Evolutionary conservation across 2,888 invertebrate species (phyloP).

Genomic region (Ennomos erosarius): DNA sequence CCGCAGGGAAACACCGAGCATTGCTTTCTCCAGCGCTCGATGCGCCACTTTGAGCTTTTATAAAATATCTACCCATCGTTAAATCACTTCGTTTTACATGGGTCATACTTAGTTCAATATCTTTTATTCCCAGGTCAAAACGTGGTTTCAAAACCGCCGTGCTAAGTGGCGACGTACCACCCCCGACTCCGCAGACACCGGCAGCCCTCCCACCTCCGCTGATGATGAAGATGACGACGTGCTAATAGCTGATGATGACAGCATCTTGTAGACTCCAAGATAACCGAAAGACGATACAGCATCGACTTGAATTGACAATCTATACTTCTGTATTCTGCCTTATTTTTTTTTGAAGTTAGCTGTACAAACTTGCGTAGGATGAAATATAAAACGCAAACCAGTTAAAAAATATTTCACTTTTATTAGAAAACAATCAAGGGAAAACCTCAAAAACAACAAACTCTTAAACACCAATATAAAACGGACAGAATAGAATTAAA

Average conservation of each 20-base stretch:
- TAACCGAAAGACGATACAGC: not conserved
- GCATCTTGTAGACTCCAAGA: slow-evolving; percentile 10
- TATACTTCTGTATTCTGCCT: too few species aligned
- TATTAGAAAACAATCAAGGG: slow-evolving; percentile 61
- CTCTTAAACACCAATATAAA: slow-evolving; percentile 58
- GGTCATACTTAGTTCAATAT: too few species aligned
- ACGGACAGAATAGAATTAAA: slow-evolving; percentile 54
- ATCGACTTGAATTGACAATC: slow-evolving; percentile 13
- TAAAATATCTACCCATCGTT: not conserved
- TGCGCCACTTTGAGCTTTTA: too few species aligned
- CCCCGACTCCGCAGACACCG: slow-evolving; percentile 76
- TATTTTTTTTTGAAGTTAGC: not conserved
- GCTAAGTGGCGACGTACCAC: slow-evolving; percentile 90
- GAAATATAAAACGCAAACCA: slow-evolving; percentile 27
- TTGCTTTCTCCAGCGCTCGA: too few species aligned
- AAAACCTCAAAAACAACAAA: slow-evolving; percentile 65
- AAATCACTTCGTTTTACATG: too few species aligned
- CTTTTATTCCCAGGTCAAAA: slow-evolving; percentile 86
- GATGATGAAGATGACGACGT: slow-evolving; percentile 73
- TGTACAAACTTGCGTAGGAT: not conserved
- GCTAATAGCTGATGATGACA: slow-evolving; percentile 61
- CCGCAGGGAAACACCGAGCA: too few species aligned
- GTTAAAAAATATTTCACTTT: slow-evolving; percentile 61
- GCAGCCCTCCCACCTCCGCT: slow-evolving; percentile 69
- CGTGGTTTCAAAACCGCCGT: slow-evolving; percentile 92